Evolutionary conservation across 2,888 invertebrate genomes (phyloP), one percentile per base, ranked within the genome.

Genomic region (Hydropsyche betteni): DNA sequence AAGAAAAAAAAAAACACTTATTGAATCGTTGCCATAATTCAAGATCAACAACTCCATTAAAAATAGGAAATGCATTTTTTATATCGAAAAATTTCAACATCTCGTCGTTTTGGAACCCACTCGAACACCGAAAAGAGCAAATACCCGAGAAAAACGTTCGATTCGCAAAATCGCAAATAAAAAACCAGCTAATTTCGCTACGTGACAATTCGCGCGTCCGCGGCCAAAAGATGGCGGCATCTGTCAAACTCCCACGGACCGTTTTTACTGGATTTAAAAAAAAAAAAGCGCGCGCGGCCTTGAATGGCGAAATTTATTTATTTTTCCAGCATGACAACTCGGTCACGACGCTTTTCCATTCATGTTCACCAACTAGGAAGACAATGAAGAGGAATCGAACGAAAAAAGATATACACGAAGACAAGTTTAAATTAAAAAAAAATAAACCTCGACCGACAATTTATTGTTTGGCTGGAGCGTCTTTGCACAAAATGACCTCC

Each of bases 311-410:
- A 44, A 58, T 58, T 58, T 58, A 58, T 58, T 58, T 58, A 58
- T 58, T 58, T 58, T 58, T 58, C 24, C 58, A 58, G 8, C 58
- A 58, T 24, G 58, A 58, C 58, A 58, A 24, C 58, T 24, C 58
- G 58, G 58, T 58, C 58, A 58, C 58, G 58, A 58, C 58, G 24
- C 58, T 8, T 14, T 58, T 58, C 58, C 58, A 58, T 58, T 58
- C 58, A 58, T 58, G n/a, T 5, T 8, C 5, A 14, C 58, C 16
- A 6, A 58, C 14, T 8, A 24, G 16, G 58, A 58, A 16, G 8
- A 58, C 58, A 58, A 58, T 58, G 44, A 10, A 8, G 44, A 44
- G 10, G 44, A 44, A 44, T 44, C 44, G 58, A 8, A 58, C 5
- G 16, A 58, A 58, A 24, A n/a, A 14, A 58, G 58, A 5, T 6